Evolutionary conservation across 2,113 vertebrate species (phyloP).

Genomic region (Ceuthmochares aereus): DNA sequence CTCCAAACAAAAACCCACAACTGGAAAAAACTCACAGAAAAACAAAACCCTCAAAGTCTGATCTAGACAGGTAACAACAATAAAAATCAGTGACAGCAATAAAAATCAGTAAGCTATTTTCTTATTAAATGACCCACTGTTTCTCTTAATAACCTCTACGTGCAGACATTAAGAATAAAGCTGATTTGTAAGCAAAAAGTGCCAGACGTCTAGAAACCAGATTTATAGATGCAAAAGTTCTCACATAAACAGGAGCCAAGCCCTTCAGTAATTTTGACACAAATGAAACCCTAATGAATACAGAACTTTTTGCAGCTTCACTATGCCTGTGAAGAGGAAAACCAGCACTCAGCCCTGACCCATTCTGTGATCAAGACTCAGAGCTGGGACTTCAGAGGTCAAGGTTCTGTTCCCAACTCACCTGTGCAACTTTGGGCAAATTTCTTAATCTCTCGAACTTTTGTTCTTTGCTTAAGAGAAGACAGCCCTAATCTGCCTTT

Average conservation of each 20-base stretch:
- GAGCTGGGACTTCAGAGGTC: neutral
- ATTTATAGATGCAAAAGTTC: neutral
- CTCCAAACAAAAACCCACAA: neutral
- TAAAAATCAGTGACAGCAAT: neutral
- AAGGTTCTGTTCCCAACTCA: neutral
- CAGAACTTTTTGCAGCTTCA: neutral
- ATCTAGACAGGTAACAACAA: neutral
- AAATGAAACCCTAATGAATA: neutral
- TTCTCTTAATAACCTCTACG: neutral
- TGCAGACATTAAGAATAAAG: neutral
- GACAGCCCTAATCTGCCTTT: neutral
- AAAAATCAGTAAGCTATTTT: neutral
- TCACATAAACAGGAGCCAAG: neutral
- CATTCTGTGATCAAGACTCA: neutral
- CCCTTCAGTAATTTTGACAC: neutral
- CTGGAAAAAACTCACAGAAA: neutral
- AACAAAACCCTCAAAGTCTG: neutral
- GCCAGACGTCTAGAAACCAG: neutral
- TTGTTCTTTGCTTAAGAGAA: neutral
- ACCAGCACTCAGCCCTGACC: neutral
- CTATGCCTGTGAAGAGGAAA: rapidly evolving
- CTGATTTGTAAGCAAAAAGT: neutral
- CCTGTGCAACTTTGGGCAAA: neutral
- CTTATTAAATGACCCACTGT: neutral
- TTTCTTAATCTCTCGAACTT: neutral